A percentile compares a stretch with the other conserved stretches of the same genome.
These are phyloP conservation scores for Nesogale talazaci DNA, from an alignment of 2,113 vertebrate genomes.

Conservation along the genomic window DNA sequence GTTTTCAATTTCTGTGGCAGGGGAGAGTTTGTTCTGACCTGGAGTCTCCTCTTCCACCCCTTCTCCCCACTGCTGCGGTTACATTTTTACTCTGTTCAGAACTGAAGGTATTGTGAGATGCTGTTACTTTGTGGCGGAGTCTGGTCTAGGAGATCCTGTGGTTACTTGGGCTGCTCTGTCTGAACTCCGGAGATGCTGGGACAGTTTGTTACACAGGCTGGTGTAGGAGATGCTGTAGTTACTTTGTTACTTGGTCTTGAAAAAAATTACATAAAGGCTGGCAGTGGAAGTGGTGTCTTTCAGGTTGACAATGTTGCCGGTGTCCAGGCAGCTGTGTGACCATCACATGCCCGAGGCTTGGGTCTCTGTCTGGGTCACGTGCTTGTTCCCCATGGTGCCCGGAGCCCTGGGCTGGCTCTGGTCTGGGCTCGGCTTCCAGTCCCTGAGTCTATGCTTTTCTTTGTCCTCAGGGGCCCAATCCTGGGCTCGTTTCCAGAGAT, in stretches of 20 bases:
- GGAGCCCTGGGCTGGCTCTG: not conserved
- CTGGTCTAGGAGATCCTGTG: too few species aligned
- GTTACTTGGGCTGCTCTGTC: too few species aligned
- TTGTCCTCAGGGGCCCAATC: not conserved
- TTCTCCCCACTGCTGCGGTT: too few species aligned
- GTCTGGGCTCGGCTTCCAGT: not conserved
- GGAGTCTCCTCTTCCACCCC: too few species aligned
- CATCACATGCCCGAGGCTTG: not conserved
- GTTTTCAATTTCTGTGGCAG: too few species aligned
- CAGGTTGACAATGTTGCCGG: not conserved
- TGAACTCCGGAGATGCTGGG: too few species aligned
- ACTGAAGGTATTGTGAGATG: too few species aligned
- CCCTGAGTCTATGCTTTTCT: not conserved
- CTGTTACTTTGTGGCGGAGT: too few species aligned
- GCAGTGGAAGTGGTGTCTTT: not conserved
- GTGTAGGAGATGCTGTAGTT: not conserved
- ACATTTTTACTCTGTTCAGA: too few species aligned
- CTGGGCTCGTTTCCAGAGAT: not conserved
- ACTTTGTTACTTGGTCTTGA: conserved; percentile 24
- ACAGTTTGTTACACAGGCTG: too few species aligned
- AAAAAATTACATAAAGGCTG: not conserved
- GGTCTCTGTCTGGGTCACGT: not conserved
- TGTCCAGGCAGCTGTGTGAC: not conserved
- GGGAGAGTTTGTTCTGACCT: too few species aligned
- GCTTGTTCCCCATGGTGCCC: not conserved